These are phyloP conservation scores for Lathamus discolor DNA, from an alignment of 2,113 vertebrate species.

Conservation along the genomic window DNA sequence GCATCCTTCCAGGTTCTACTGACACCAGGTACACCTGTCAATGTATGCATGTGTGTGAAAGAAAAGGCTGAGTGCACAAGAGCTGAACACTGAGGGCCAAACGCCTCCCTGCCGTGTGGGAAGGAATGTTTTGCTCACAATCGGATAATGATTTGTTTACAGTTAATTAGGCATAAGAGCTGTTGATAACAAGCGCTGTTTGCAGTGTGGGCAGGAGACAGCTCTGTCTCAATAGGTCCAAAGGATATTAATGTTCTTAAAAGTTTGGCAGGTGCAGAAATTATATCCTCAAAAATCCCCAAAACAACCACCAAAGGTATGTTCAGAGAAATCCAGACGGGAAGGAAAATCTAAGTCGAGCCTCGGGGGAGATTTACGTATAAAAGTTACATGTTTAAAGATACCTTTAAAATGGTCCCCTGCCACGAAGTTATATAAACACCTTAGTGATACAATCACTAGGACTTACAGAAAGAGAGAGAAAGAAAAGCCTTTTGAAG, in stretches of 20 bases:
- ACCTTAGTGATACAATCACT: neutral
- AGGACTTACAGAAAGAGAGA: neutral
- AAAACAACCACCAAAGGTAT: neutral
- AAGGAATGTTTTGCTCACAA: constrained; percentile 30
- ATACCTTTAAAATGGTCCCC: neutral
- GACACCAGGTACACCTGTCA: neutral
- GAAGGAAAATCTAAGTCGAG: neutral
- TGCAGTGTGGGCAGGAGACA: neutral
- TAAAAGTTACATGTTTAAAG: neutral
- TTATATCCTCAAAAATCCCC: neutral
- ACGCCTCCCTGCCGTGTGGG: neutral
- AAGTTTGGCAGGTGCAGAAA: constrained; percentile 19
- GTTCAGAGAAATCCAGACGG: constrained; percentile 8
- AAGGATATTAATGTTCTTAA: neutral
- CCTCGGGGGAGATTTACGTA: neutral
- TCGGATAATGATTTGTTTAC: neutral
- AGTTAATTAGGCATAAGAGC: constrained; percentile 29
- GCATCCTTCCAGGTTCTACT: neutral
- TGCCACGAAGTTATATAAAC: neutral
- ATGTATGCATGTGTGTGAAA: accelerated
- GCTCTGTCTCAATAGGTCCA: constrained; percentile 10
- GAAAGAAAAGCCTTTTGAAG: constrained; percentile 8
- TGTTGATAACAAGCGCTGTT: constrained; percentile 17
- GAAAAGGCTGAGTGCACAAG: neutral
- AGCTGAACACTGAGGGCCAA: neutral